Evolutionary conservation across 2,113 vertebrate species (phyloP), one percentile per base, ranked within the genome.

Genomic region (Ahaetulla prasina): DNA sequence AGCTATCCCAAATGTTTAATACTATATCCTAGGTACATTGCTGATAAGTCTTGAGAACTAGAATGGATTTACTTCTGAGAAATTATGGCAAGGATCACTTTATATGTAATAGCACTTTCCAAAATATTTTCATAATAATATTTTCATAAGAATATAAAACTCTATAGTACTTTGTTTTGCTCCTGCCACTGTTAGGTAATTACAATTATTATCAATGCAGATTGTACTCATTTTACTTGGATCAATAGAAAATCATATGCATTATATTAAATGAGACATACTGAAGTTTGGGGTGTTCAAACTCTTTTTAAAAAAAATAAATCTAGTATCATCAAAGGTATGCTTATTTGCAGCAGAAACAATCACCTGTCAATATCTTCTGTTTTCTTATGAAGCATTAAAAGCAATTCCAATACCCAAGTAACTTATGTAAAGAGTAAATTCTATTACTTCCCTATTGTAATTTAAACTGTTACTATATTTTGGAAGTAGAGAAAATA

Each of bases 171-270:
- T 89, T 88, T 50, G 85, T 87, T 57, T 91, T 14, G 49, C 93
- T 94, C 80, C 25, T 91, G 9, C 92, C 27, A 93, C 90, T 94
- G 54, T 18, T 92, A 94, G 91, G 0, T 55, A 89, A 39, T 92
- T 94, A 94, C 0, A 53, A 57, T 54, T 22, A 54, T 30, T 54
- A 12, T 43, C 63, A 88, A 93, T 80, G 0, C 18, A 90, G 1
- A 1, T 20, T 88, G 20, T 85, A 1, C 0, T 25, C 35, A 49
- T 92, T 90, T 91, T 93, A 0, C 14, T 89, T 84, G 55, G 92
- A 20, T 52, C 92, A 91, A 50, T 20, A 30, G n/a, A 88, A 88
- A 54, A 55, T 4, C 25, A 43, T 91, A 93, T 45, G 16, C 89
- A 1, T n/a, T 47, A 53, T 63, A 92, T 92, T 23, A 16, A 91